These are phyloP conservation scores for Camponotus vicinus DNA, from an alignment of 1,140 invertebrate genomes.

Conservation along the genomic window DNA sequence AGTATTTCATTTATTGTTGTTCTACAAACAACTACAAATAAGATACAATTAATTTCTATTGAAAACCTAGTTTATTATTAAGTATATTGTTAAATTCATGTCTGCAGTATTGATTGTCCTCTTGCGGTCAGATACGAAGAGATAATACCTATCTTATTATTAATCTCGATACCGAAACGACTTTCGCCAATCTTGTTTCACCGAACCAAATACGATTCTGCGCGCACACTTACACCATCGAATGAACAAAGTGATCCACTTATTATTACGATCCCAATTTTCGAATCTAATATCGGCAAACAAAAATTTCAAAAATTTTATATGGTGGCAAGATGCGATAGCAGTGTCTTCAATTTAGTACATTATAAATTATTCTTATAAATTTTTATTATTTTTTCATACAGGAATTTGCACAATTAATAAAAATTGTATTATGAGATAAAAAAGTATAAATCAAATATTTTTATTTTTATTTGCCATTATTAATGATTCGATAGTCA, in stretches of 20 bases:
- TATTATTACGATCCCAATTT: not conserved
- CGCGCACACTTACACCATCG: not conserved
- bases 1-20: no score
- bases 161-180: slow-evolving; percentile 55
- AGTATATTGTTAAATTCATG: no score
- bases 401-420: not conserved
- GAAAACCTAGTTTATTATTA: no score
- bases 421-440: not conserved
- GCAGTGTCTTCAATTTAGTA: not conserved
- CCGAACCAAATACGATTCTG: slow-evolving; percentile 2
- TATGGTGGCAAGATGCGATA: not conserved
- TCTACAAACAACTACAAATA: no score
- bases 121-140: slow-evolving; percentile 8
- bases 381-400: not conserved
- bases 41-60: no score
- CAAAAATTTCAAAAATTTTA: slow-evolving; percentile 7
- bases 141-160: slow-evolving; percentile 53
- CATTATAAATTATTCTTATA: not conserved
- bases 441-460: not conserved
- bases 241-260: not conserved
- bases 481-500: not conserved
- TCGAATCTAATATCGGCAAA: not conserved
- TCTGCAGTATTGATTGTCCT: not conserved
- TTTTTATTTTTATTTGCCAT: not conserved
- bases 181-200: slow-evolving; percentile 68